phyloP scores from a whole-genome alignment of 2,113 vertebrate species.

The Isurus oxyrinchus region DNA sequence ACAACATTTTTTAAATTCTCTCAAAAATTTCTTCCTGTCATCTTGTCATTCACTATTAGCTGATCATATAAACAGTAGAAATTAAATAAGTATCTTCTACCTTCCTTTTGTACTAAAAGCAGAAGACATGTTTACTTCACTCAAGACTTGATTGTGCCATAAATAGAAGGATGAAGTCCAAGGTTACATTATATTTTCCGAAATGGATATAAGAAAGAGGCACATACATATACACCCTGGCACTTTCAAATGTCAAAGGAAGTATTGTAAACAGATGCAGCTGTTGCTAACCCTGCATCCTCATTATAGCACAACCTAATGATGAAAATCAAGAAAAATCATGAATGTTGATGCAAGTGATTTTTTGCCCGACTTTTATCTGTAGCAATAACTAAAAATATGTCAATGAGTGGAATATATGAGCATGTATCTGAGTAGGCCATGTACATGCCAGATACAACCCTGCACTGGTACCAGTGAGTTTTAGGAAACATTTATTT shows the following conservation, averaged over 20 bases:
- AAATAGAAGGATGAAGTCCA: not conserved
- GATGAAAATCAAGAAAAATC: not conserved
- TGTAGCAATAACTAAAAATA: not conserved
- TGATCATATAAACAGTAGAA: not conserved
- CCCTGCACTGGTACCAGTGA: not conserved
- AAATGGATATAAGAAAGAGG: not conserved
- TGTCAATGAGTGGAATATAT: not conserved
- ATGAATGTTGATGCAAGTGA: not conserved
- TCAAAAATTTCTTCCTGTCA: too few relatives aligned
- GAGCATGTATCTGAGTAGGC: not conserved
- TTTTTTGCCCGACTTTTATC: not conserved
- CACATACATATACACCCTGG: not conserved
- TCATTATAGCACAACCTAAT: not conserved
- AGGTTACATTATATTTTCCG: not conserved
- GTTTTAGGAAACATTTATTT: not conserved
- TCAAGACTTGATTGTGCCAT: not conserved
- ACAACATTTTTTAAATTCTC: too few relatives aligned
- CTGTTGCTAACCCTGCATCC: not conserved
- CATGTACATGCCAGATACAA: not conserved
- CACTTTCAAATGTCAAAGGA: not conserved
- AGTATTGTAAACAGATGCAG: not conserved
- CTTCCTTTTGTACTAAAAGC: not conserved
- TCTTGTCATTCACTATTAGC: too few relatives aligned
- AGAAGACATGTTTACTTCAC: not conserved
- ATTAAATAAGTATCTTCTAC: not conserved